Conservation (phyloP, 2,888 invertebrate species). For the Apotomis capreana region DNA sequence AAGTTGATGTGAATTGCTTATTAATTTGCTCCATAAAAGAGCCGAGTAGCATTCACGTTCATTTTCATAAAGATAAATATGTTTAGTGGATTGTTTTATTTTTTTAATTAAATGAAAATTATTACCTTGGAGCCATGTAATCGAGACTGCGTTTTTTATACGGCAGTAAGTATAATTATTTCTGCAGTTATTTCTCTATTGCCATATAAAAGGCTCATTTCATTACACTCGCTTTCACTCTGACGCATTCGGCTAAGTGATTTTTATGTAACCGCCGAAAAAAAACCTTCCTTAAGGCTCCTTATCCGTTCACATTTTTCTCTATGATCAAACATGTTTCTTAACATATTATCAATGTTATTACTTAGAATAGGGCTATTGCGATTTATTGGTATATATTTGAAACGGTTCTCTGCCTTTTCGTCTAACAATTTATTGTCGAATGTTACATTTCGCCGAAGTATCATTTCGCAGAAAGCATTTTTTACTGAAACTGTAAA, state of each 20-base stretch:
- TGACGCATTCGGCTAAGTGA: not conserved
- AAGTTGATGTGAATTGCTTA: constrained; percentile 62
- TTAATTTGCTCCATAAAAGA: constrained; percentile 61
- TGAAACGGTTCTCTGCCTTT: too few relatives aligned
- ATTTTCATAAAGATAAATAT: constrained; percentile 37
- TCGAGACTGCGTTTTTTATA: constrained; percentile 12
- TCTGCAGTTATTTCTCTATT: not conserved
- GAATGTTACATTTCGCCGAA: too few relatives aligned
- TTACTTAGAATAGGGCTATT: too few relatives aligned
- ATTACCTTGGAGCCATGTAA: constrained; percentile 5
- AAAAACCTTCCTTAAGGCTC: not conserved
- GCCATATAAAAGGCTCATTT: constrained; percentile 3
- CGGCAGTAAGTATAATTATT: not conserved
- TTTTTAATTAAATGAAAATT: constrained; percentile 38
- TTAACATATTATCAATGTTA: too few relatives aligned
- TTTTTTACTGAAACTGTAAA: too few relatives aligned
- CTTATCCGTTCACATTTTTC: too few relatives aligned
- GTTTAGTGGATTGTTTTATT: constrained; percentile 1
- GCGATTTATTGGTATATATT: too few relatives aligned
- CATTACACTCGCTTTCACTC: not conserved
- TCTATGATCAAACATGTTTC: too few relatives aligned
- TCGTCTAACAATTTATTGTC: too few relatives aligned
- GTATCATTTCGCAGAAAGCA: too few relatives aligned
- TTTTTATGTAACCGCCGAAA: not conserved
- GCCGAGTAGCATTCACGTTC: constrained; percentile 47